Conservation (phyloP, 2,888 invertebrate genomes). For the Petrolisthes cinctipes region DNA sequence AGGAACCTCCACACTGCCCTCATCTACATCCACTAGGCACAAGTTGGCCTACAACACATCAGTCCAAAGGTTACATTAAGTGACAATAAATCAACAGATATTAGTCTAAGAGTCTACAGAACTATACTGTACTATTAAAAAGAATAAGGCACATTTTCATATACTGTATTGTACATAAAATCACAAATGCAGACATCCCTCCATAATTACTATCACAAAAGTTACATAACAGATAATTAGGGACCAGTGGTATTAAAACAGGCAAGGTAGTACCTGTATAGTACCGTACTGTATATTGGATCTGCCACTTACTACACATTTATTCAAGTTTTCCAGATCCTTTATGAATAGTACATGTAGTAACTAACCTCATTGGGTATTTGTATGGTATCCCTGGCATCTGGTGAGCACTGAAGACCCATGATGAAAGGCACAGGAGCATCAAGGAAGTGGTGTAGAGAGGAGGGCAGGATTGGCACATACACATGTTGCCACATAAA, state of each 20-base stretch:
- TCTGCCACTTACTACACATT: too few species aligned
- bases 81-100: background rate
- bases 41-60: constrained; percentile 80
- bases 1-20: constrained; percentile 90
- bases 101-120: background rate
- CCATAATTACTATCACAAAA: too few species aligned
- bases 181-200: background rate
- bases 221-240: too few species aligned
- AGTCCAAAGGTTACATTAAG: background rate
- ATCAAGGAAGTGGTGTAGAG: constrained; percentile 95
- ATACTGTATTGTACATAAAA: background rate
- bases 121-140: background rate
- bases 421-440: constrained; percentile 99
- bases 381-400: constrained; percentile 60
- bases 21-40: constrained; percentile 96
- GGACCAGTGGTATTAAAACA: too few species aligned
- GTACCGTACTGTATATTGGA: too few species aligned
- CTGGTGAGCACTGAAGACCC: constrained; percentile 78
- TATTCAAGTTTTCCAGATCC: too few species aligned
- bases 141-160: background rate
- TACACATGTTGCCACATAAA: constrained; percentile 99
- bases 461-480: constrained; percentile 96
- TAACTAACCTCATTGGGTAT: constrained; percentile 66
- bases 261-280: too few species aligned
- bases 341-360: too few species aligned